Evolutionary conservation across 2,113 vertebrate species (phyloP), one percentile per base, ranked within the genome.

Genomic region (Butastur rufipennis): DNA sequence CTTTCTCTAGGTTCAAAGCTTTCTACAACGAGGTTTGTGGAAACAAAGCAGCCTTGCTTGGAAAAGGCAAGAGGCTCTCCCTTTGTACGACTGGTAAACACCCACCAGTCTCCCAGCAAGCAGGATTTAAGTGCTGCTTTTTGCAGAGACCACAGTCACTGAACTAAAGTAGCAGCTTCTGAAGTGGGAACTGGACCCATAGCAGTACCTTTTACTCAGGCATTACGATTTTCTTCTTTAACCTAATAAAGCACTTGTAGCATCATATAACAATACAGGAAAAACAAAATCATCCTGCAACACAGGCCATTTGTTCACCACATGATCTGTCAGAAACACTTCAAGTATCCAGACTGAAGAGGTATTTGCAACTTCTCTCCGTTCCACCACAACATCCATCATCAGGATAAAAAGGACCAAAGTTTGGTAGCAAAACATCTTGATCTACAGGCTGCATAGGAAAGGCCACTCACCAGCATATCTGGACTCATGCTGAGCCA

Each of bases 241-340:
- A 32, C 17, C 15, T 70, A 75, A 80, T 34, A 71, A 84, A 93
- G 42, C 34, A 67, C 8, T 23, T 58, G 10, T 25, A 48, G 50
- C n/a, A 73, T 63, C 70, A 58, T 0, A 1, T 20, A 81, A 56
- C 12, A 48, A 48, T 7, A 72, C 0, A 68, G 20, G 31, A 38
- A 53, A 63, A 88, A 5, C 9, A 53, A 42, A 38, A 29, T 8
- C 45, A 50, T 36, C 9, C 47, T 2, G 2, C 16, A 52, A 7
- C 34, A 40, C 21, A 43, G 53, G 78, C 62, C 48, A 23, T 72
- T 62, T 81, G 56, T 38, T 52, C 21, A 36, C 10, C 14, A 27
- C 0, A 3, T n/a, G 53, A 31, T 6, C 55, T 4, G 1, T 53
- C 58, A 72, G 31, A 29, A 11, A 43, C 8, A 43, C 0, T 34